Percentiles rank a stretch among this genome's conserved stretches.
phyloP scores from a whole-genome alignment of 2,113 vertebrate genomes.

The Rhea americana region DNA sequence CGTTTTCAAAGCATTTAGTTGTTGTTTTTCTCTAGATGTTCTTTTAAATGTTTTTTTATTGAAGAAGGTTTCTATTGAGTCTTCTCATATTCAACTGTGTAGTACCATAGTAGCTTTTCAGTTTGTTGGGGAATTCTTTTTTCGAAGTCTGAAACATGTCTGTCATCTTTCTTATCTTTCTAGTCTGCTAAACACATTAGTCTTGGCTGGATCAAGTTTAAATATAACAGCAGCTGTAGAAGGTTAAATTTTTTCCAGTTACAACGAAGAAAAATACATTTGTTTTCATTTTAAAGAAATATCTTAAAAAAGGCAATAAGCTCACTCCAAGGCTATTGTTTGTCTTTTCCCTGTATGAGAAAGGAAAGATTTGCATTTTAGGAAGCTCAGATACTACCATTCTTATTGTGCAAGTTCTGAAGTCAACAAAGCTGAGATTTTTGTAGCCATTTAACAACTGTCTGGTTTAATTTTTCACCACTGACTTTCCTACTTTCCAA shows the following conservation, averaged over 20 bases:
- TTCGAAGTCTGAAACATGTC: not conserved
- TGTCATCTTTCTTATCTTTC: not conserved
- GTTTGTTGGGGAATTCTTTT: not conserved
- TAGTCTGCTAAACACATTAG: constrained; percentile 9
- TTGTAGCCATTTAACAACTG: not conserved
- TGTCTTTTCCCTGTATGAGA: not conserved
- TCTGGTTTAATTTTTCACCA: not conserved
- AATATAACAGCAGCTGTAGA: constrained; percentile 6
- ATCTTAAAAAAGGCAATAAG: not conserved
- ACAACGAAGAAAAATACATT: not conserved
- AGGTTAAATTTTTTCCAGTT: not conserved
- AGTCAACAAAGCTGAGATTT: not conserved
- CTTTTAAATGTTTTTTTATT: not conserved
- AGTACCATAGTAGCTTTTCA: not conserved
- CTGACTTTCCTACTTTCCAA: not conserved
- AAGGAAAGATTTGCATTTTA: not conserved
- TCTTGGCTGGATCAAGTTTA: constrained; percentile 16
- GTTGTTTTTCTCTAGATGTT: not conserved
- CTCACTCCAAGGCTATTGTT: not conserved
- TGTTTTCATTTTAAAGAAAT: constrained; percentile 1
- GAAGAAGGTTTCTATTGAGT: not conserved
- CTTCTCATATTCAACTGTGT: not conserved
- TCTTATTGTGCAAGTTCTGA: not conserved
- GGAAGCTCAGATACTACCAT: not conserved
- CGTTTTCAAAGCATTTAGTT: not conserved